Evolutionary conservation across 2,888 invertebrate genomes (phyloP), one percentile per base, ranked within the genome.

Genomic region (Cantharis lateralis): DNA sequence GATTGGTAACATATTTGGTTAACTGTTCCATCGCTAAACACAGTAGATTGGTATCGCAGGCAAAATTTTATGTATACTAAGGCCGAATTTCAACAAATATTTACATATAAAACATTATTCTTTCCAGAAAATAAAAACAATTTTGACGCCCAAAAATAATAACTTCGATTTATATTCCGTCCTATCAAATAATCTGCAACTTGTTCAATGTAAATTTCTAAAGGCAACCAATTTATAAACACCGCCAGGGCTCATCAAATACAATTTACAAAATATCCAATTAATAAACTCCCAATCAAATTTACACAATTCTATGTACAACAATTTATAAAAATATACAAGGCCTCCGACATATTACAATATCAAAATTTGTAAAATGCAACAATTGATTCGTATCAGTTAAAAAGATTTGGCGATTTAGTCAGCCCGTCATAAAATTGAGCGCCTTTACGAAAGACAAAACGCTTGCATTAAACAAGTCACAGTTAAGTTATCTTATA

Each of bases 401-500:
- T 28, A 28, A 28, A 69, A 15, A 32, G 16, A n/a, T 66, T 66
- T 48, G 48, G 48, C 48, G 18, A 64, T 64, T 16, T 15, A 64
- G 15, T 16, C 13, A 16, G 15, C 26, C 24, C 24, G 10, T 20
- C 7, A n/a, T 48, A 48, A 32, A 75, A 71, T 75, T 75, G 71
- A 75, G 20, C 68, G 75, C 75, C 75, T 75, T 71, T 75, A 75
- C 66, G 63, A 75, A 75, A 71, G 71, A 68, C 75, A 75, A 66
- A 66, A 66, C 24, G 64, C 24, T 66, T 66, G 64, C 70, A 76
- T 71, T 72, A 77, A 77, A 77, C 77, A 75, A 77, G 77, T 68
- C 74, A 74, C 77, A 77, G 77, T 71, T 32, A 24, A 70, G 62
- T 74, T 71, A 48, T 78, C 74, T 78, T 94, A 95, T 91, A 96